Evolutionary conservation across 2,113 vertebrate species (phyloP).

Genomic region (Zosterops hypoxanthus): DNA sequence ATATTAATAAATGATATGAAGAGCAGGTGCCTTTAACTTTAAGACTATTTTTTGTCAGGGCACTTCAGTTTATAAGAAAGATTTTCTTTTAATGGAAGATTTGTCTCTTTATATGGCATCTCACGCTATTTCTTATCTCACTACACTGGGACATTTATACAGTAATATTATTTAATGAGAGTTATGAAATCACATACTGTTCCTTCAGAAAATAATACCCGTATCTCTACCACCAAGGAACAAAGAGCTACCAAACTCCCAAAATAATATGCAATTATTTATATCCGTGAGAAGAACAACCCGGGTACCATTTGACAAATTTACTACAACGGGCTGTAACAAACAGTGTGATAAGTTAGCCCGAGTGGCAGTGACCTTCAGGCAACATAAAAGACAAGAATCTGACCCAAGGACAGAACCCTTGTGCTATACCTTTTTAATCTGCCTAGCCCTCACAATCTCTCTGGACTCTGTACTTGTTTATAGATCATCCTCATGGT

Average conservation of each 20-base stretch:
- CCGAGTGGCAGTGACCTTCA: constrained; percentile 60
- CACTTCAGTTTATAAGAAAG: constrained; percentile 44
- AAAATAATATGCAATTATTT: constrained; percentile 65
- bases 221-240: constrained; percentile 68
- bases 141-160: constrained; percentile 68
- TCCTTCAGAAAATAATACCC: constrained; percentile 69
- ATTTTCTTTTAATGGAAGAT: constrained; percentile 13
- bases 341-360: constrained; percentile 42
- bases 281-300: constrained; percentile 38
- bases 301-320: constrained; percentile 38
- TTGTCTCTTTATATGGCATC: constrained; percentile 1
- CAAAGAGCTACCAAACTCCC: constrained; percentile 59
- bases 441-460: constrained; percentile 77
- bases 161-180: constrained; percentile 77
- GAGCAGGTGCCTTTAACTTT: constrained; percentile 74
- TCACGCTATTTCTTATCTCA: constrained; percentile 63
- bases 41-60: constrained; percentile 41
- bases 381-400: constrained; percentile 46
- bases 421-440: constrained; percentile 76
- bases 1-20: constrained; percentile 63
- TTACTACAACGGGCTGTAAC: constrained; percentile 22
- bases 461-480: constrained; percentile 76
- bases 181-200: constrained; percentile 64
- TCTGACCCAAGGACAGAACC: constrained; percentile 72
- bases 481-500: constrained; percentile 80